phyloP scores from a whole-genome alignment of 1,140 invertebrate genomes.

The Phthorimaea operculella region DNA sequence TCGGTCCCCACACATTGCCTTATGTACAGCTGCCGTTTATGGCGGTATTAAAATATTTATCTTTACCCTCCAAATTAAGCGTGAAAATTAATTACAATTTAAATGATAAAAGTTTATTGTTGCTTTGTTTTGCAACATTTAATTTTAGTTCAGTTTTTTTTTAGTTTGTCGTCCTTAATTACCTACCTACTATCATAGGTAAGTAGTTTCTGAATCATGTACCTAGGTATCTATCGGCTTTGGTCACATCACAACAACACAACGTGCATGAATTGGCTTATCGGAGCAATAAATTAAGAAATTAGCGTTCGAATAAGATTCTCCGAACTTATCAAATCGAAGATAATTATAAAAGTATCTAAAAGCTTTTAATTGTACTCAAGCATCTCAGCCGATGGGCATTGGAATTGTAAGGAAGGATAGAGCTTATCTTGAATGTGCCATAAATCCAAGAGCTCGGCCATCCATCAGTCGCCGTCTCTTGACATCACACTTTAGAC shows the following conservation, averaged over 20 bases:
- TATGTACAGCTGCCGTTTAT: conserved; percentile 29
- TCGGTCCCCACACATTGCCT: background rate
- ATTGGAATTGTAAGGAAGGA: background rate
- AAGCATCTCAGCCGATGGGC: no score
- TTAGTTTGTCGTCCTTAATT: no score
- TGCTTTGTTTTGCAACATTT: background rate
- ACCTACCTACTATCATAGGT: no score
- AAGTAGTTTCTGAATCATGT: no score
- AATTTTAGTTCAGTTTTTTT: no score
- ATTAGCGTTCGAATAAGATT: no score
- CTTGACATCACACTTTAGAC: background rate
- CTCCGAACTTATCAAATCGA: no score
- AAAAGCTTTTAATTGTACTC: background rate
- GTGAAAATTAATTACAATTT: conserved; percentile 5
- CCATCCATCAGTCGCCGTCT: background rate
- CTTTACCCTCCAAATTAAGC: conserved; percentile 23
- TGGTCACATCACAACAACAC: no score
- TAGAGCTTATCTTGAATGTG: background rate
- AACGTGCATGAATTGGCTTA: no score
- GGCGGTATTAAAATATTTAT: conserved; percentile 40
- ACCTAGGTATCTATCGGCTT: no score
- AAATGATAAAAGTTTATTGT: background rate
- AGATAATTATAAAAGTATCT: background rate
- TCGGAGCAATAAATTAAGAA: no score
- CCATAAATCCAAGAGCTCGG: background rate